Evolutionary conservation across 2,888 invertebrate genomes (phyloP).

Genomic region (Acanthosepion lycidas): DNA sequence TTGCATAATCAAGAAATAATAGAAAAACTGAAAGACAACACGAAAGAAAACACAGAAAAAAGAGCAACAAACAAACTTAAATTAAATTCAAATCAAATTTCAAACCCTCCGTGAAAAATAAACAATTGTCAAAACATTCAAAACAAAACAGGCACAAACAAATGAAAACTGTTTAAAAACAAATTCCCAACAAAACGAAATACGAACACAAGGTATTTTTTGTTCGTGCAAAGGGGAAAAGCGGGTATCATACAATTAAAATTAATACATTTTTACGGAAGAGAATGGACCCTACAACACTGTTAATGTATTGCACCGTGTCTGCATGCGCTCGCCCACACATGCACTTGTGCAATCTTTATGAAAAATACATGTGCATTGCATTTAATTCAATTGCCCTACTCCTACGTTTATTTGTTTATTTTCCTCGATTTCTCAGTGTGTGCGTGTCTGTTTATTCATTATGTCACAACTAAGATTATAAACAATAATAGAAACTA

Average conservation of each 20-base stretch:
- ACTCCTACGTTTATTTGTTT: not conserved
- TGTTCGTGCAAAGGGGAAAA: not conserved
- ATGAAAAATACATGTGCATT: not conserved
- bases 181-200: not conserved
- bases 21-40: not conserved
- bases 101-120: not conserved
- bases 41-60: not conserved
- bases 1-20: not conserved
- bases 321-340: not conserved
- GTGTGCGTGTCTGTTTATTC: not conserved
- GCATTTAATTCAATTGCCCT: not conserved
- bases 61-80: not conserved
- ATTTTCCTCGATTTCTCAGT: too few relatives aligned
- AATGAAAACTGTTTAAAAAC: not conserved
- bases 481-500: not conserved
- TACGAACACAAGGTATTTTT: not conserved
- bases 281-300: not conserved
- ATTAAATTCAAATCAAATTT: conserved; percentile 33
- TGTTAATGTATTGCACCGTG: not conserved
- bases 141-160: not conserved
- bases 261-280: not conserved
- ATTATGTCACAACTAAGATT: not conserved
- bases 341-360: not conserved
- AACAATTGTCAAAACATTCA: not conserved
- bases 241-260: not conserved